Evolutionary conservation across 2,797 vertebrate species (phyloP).

Genomic region (Schizopygopsis malacanthus): DNA sequence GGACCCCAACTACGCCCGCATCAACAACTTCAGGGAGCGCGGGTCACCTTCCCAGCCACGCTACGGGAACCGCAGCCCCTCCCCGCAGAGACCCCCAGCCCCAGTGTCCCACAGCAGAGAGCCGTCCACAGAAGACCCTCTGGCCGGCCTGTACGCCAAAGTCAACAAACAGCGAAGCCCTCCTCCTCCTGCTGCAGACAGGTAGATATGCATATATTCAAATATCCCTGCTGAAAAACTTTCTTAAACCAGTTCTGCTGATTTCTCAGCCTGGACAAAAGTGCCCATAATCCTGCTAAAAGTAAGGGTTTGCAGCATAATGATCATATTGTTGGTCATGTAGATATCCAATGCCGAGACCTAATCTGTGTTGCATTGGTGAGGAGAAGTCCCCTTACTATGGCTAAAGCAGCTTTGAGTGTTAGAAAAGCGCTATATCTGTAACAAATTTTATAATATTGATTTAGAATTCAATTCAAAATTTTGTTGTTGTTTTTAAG

Average conservation of each 20-base stretch:
- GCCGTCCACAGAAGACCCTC: constrained; percentile 81
- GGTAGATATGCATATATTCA: constrained; percentile 73
- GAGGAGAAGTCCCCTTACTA: no score
- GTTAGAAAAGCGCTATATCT: no score
- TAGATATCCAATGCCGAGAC: no score
- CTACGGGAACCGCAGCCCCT: constrained; percentile 56
- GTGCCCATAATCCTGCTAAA: neutral
- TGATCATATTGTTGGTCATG: neutral
- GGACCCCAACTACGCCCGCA: constrained; percentile 95
- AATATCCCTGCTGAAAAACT: neutral
- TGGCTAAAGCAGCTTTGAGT: no score
- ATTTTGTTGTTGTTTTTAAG: no score
- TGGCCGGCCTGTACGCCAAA: constrained; percentile 92
- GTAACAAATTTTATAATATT: no score
- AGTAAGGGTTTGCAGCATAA: neutral
- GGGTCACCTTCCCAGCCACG: constrained; percentile 52
- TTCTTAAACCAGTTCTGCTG: neutral
- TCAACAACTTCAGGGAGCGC: constrained; percentile 88
- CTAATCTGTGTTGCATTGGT: neutral
- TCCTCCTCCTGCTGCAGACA: constrained; percentile 79
- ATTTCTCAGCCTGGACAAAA: neutral
- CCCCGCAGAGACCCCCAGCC: constrained; percentile 70
- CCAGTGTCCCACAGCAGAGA: constrained; percentile 78
- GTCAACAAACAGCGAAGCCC: constrained; percentile 89
- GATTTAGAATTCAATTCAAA: no score